Evolutionary conservation across 1,140 invertebrate genomes (phyloP), one percentile per base, ranked within the genome.

Genomic region (Reticulitermes speratus): DNA sequence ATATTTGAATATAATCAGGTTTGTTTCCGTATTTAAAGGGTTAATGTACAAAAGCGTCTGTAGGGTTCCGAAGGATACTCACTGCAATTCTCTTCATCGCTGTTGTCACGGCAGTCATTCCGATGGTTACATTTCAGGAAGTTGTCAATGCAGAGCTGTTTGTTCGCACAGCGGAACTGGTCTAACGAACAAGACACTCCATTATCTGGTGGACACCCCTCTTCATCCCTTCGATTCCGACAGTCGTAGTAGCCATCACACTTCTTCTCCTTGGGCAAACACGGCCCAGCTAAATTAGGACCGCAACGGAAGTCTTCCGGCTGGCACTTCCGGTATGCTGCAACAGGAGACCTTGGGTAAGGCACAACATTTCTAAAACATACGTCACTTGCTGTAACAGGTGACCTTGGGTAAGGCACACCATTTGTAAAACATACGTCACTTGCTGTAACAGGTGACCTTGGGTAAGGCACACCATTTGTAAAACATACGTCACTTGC

Each of bases 161-260:
- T 96, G 88, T 95, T 94, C 87, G 95, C 94, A 91, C 97, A 98
- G 55, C 96, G 93, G 92, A 98, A 98, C 93, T 98, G 97, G 91
- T 97, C 97, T 87, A 97, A 92, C 82, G 94, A 93, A 89, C 97
- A 98, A 38, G 95, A 92, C 12, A 94, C 90, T n/a, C 93, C 95
- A 84, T 90, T 89, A 8, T 92, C 90, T 30, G 90, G 83, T 52
- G 88, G 89, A 90, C 97, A 98, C 84, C 94, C 94, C 83, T 96
- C 94, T 90, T 98, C 97, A 89, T 98, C 97, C 84, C 93, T 94
- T 65, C 96, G 94, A 87, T 97, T 97, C 75, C 97, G 93, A 90
- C 97, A 99, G 90, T 98, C 96, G 88, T 93, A 90, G 90, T 96
- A 97, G 87, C 97, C 97, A 89, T 99, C 96, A 91, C 98, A 98